These are phyloP conservation scores for Henricia sp. DNA, from an alignment of 53 echinoderm and acorn worm genomes.

Conservation along the genomic window DNA sequence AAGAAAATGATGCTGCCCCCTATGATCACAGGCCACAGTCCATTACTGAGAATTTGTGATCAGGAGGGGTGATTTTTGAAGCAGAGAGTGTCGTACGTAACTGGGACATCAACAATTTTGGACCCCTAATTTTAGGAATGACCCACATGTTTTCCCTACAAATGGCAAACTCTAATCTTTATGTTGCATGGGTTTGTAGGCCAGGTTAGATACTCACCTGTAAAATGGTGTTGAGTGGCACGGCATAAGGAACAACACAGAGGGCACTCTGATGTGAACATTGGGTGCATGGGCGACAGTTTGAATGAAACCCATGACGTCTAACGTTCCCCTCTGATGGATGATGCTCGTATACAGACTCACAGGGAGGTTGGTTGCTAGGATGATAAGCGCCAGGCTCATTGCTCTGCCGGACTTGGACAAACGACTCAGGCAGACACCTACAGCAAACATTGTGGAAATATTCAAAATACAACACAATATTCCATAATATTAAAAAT, in stretches of 20 bases:
- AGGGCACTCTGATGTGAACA: conserved; percentile 55
- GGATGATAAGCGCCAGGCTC: conserved; percentile 44
- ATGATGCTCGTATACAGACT: conserved; percentile 72
- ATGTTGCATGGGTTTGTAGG: too few species aligned
- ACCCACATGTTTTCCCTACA: too few species aligned
- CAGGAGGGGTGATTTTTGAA: too few species aligned
- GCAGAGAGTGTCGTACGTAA: too few species aligned
- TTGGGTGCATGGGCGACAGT: conserved; percentile 56
- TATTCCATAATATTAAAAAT: background rate
- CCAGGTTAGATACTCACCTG: conserved; percentile 82
- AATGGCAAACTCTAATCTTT: too few species aligned
- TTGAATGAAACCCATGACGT: conserved; percentile 83
- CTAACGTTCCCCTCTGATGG: conserved; percentile 91
- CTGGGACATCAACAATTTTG: too few species aligned
- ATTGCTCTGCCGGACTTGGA: conserved; percentile 42
- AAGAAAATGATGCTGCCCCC: too few species aligned
- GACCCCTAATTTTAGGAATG: too few species aligned
- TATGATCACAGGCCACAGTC: too few species aligned
- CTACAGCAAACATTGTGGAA: background rate
- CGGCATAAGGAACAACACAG: conserved; percentile 89
- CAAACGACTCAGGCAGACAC: conserved; percentile 10
- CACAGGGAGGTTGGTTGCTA: conserved; percentile 69
- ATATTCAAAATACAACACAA: background rate
- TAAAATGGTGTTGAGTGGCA: conserved; percentile 97
- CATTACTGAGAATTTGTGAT: too few species aligned